Evolutionary conservation across 2,888 invertebrate genomes (phyloP), one percentile per base, ranked within the genome.

Genomic region (Tiliacea aurago): DNA sequence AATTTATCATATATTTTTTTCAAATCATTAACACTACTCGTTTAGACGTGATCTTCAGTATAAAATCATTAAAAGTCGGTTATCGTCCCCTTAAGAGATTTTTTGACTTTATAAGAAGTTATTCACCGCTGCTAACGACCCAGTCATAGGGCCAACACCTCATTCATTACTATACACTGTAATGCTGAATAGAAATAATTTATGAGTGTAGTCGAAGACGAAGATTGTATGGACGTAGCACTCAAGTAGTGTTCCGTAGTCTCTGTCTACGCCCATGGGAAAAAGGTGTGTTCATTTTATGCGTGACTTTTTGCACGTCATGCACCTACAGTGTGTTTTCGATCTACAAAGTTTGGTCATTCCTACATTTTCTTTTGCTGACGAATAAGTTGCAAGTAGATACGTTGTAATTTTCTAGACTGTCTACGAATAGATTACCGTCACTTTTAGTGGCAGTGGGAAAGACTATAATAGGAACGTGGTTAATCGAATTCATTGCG

Each of bases 401-500:
- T 45, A 43, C 75, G 9, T 28, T n/a, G 76, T 55, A 66, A 55
- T 47, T 47, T 76, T 73, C 63, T 28, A 37, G 15, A 53, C 13
- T 37, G n/a, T 74, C 51, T 75, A 41, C 5, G 20, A 78, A 80
- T 80, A 78, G 75, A 66, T 47, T 33, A 18, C 18, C 15, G 62
- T 80, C 76, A 80, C 51, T n/a, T 74, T 62, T 47, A 56, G 67
- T 75, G 33, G 80, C 75, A 74, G 56, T 28, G n/a, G 13, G 3
- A 18, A n/a, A n/a, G 20, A 37, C 37, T 23, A n/a, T 23, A 23
- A 61, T 41, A 2, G 4, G 4, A 4, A 4, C 33, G 37, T 37
- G 37, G 28, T 1, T 28, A 28, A 28, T 28, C 3, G 28, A 28
- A 28, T 28, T 28, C 1, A 28, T 28, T 28, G 28, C 28, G 28